Base-by-base conservation (phyloP, 2,888 invertebrate species). In the Herminia tarsipennalis region DNA sequence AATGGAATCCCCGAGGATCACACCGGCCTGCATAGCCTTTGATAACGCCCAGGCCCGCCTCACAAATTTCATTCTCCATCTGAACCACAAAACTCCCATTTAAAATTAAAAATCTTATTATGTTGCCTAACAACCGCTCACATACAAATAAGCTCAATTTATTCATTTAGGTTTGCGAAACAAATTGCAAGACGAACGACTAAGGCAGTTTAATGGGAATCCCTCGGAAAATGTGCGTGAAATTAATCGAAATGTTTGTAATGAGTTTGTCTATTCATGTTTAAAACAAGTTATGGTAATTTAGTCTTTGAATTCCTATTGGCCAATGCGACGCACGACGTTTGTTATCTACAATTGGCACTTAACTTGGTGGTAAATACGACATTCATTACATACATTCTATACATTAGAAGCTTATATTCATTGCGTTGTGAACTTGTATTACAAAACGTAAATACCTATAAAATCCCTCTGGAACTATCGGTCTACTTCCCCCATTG, bases 81-180 rank as follows among this genome's bases (percentile, higher is more conserved):
- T 61, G 56, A 64, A 71, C 60, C 62, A 65, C 70, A 68, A 72
- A 71, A 66, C 62, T 56, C 60, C 73, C 71, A 73, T 78, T 78
- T 72, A 68, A 73, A 76, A 71, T 73, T 76, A 66, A 74, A 78
- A 78, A 70, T 67, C 69, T 73, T 76, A 70, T 78, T 73, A 74
- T 73, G 66, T 63, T 67, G 61, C 55, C 58, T 70, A 73, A 73
- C 66, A 72, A 71, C 58, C 67, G 43, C 65, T 59, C 56, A 59
- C 52, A 61, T 50, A 60, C 51, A 69, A 72, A 59, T 57, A 57
- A 62, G 57, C 59, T 52, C 37, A 62, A 63, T 70, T 69, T 73
- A 70, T 68, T 70, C 51, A 70, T 69, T 65, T 62, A 57, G 42
- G 55, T 66, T 62, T 40, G 37, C 35, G 47, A 65, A 65, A 70